Conservation (phyloP, 2,888 invertebrate genomes). For the Pristionchus fissidentatus region DNA sequence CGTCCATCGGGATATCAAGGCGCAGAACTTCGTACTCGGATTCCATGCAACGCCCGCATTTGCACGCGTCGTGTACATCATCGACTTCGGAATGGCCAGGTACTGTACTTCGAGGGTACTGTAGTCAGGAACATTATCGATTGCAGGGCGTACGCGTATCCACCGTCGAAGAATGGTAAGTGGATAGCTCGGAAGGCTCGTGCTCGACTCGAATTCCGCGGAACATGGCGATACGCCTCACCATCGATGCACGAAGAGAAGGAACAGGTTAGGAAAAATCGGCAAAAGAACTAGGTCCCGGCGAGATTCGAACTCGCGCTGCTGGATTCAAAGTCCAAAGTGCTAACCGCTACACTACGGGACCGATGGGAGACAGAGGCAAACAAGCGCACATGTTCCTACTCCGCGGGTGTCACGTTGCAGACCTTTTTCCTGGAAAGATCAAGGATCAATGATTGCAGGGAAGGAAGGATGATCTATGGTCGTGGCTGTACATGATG, state of each 20-base stretch:
- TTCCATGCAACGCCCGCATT: not conserved
- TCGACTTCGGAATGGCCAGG: slow-evolving; percentile 46
- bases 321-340: slow-evolving; percentile 48
- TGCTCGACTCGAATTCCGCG: slow-evolving; percentile 41
- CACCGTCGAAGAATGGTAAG: not conserved
- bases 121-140: not conserved
- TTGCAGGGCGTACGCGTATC: slow-evolving; percentile 40
- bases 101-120: not conserved
- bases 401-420: not conserved
- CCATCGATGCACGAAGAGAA: slow-evolving; percentile 46
- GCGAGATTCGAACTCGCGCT: slow-evolving; percentile 48
- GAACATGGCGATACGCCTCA: slow-evolving; percentile 21
- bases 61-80: slow-evolving; percentile 36
- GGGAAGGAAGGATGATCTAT: slow-evolving; percentile 52
- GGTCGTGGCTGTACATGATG: slow-evolving; percentile 58
- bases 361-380: not conserved
- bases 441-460: not conserved
- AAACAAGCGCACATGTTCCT: not conserved
- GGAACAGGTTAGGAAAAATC: slow-evolving; percentile 33
- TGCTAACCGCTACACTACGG: slow-evolving; percentile 47
- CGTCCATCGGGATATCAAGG: slow-evolving; percentile 45
- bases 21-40: slow-evolving; percentile 47
- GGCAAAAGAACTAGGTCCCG: slow-evolving; percentile 7
- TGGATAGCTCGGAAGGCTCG: slow-evolving; percentile 43
- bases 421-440: not conserved